Evolutionary conservation across 2,888 invertebrate genomes (phyloP).

Genomic region (Noctua comes): DNA sequence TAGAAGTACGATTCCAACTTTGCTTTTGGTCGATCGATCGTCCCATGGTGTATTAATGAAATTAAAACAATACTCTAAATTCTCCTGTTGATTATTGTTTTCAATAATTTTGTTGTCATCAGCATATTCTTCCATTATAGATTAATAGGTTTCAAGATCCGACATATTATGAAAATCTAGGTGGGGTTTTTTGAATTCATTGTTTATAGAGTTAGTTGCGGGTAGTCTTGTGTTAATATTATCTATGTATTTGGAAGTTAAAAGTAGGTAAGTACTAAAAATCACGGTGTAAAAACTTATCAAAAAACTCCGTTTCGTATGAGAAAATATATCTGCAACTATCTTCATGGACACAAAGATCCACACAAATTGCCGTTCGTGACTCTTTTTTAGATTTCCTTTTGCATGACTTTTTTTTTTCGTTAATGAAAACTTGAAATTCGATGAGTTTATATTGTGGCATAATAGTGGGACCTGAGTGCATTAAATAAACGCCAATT

Average conservation of each 20-base stretch:
- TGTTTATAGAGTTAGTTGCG: not conserved
- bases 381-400: too few species aligned
- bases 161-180: slow-evolving; percentile 37
- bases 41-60: slow-evolving; percentile 85
- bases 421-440: too few species aligned
- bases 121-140: slow-evolving; percentile 56
- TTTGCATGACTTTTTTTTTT: too few species aligned
- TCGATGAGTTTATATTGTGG: too few species aligned
- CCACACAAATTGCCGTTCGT: too few species aligned
- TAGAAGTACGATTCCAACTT: slow-evolving; percentile 78
- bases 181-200: slow-evolving; percentile 18
- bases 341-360: not conserved
- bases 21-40: slow-evolving; percentile 79
- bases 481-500: too few species aligned
- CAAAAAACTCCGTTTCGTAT: not conserved
- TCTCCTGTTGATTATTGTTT: slow-evolving; percentile 66
- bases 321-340: not conserved
- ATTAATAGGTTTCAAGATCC: not conserved
- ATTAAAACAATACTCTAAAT: slow-evolving; percentile 77
- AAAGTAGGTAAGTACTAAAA: not conserved
- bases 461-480: too few species aligned
- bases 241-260: not conserved
- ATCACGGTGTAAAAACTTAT: not conserved
- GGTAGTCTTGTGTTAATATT: not conserved
- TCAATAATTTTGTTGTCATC: slow-evolving; percentile 75